Base-by-base conservation (phyloP, 2,113 vertebrate genomes). In the Mormoops blainvillei region DNA sequence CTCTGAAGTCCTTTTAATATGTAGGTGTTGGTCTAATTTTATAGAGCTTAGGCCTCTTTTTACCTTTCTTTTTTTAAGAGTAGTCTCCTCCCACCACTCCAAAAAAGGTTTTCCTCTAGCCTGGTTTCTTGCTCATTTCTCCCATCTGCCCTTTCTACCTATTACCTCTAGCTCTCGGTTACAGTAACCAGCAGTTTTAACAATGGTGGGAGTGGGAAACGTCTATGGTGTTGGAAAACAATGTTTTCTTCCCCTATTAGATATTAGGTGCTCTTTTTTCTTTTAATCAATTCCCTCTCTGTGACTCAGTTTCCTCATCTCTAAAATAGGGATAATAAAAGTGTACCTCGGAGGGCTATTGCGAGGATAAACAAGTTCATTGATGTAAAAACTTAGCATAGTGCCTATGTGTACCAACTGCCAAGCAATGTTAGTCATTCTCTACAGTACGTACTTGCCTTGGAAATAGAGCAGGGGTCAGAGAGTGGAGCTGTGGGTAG, bases 31-130 rank as follows among this genome's bases (percentile, higher is more conserved):
- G 33, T 24, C 61, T 45, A 18, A 86, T 68, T 71, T 78, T 77
- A 63, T 16, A 68, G 19, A 54, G 7, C 41, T 76, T 36, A 15
- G 10, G 52, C 74, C 9, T 26, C 63, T 73, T 83, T 68, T 88
- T 82, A 94, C 38, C 56, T 96, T 89, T 67, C 19, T 67, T 95
- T 52, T 95, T 93, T 86, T 54, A 94, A 84, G 20, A 52, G 26
- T 45, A 22, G 14, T 15, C 16, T 68, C 22, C 14, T 20, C 2
- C 4, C 4, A 28, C 78, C 26, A 8, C 76, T 33, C 19, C 48
- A 36, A 54, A 24, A 43, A 89, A 70, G 76, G 1, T 52, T 24
- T 50, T 91, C 20, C 10, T 77, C 10, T 14, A 26, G 15, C 16
- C 28, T 77, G 7, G 12, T 28, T 41, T 84, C 52, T 48, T 10